These are phyloP conservation scores for Remorina albescens DNA, from an alignment of 2,797 vertebrate genomes.

Conservation along the genomic window DNA sequence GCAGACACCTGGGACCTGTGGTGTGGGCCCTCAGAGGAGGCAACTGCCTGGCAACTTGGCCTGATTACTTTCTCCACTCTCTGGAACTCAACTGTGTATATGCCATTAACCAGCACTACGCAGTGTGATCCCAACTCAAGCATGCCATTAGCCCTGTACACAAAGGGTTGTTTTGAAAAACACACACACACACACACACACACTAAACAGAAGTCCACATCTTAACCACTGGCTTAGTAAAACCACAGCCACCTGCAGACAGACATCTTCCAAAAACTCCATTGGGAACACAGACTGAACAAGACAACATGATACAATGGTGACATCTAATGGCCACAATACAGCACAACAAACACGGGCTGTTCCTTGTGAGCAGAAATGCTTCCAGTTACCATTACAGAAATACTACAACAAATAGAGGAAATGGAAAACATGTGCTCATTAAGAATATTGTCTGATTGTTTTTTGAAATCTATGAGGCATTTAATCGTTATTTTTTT, in stretches of 20 bases:
- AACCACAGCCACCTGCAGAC: slow-evolving; percentile 31
- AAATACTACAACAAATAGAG: background rate
- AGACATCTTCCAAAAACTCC: slow-evolving; percentile 15
- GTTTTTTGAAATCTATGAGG: background rate
- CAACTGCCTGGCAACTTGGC: slow-evolving; percentile 79
- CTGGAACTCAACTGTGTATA: slow-evolving; percentile 81
- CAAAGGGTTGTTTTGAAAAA: slow-evolving; percentile 61
- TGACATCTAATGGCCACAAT: slow-evolving; percentile 69
- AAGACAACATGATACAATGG: slow-evolving; percentile 16
- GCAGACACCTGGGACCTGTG: slow-evolving; percentile 82
- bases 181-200: slow-evolving; percentile 32
- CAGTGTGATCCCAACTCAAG: slow-evolving; percentile 66
- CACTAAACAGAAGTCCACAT: slow-evolving; percentile 29
- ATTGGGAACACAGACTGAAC: background rate
- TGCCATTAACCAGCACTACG: slow-evolving; percentile 79
- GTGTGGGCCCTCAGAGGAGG: slow-evolving; percentile 75
- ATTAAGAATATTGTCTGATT: background rate
- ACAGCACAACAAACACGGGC: background rate
- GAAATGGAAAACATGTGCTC: background rate
- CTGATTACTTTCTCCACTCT: slow-evolving; percentile 86
- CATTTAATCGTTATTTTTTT: background rate
- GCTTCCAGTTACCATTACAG: background rate
- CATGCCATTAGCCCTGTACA: slow-evolving; percentile 68
- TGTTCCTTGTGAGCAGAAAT: background rate
- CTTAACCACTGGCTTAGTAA: slow-evolving; percentile 34